Conservation (phyloP, 2,888 invertebrate species). For the Acanthacorydalis orientalis region DNA sequence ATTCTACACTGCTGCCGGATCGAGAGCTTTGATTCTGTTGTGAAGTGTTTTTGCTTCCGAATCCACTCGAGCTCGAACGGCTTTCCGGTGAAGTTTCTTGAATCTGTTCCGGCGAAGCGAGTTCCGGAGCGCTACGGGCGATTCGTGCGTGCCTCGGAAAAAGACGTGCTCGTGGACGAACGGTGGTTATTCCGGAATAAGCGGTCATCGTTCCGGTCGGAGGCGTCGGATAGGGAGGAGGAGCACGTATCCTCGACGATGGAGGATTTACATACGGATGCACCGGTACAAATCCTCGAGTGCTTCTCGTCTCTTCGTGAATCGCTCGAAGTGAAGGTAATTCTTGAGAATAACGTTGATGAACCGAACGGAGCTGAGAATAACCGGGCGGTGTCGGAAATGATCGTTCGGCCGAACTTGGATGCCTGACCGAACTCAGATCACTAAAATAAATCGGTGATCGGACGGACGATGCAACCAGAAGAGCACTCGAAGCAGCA, state of each 20-base stretch:
- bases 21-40: constrained; percentile 65
- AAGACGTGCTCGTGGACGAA: constrained; percentile 43
- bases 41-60: constrained; percentile 77
- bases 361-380: constrained; percentile 42
- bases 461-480: constrained; percentile 43
- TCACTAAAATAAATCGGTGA: constrained; percentile 68
- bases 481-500: constrained; percentile 38
- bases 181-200: constrained; percentile 18
- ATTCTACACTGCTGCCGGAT: constrained; percentile 56
- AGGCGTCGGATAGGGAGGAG: constrained; percentile 17
- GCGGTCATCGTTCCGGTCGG: constrained; percentile 7
- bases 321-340: constrained; percentile 53
- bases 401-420: constrained; percentile 64
- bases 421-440: constrained; percentile 69
- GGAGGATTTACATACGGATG: constrained; percentile 41
- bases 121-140: constrained; percentile 48
- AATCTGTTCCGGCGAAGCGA: constrained; percentile 42
- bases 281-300: constrained; percentile 39
- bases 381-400: constrained; percentile 60
- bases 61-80: constrained; percentile 75
- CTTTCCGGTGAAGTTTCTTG: constrained; percentile 74
- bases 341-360: constrained; percentile 54
- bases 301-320: constrained; percentile 46
- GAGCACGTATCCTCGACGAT: constrained; percentile 28
- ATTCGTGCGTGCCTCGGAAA: constrained; percentile 46